Evolutionary conservation across 2,888 invertebrate species (phyloP), one percentile per base, ranked within the genome.

Genomic region (Coenonympha glycerion): DNA sequence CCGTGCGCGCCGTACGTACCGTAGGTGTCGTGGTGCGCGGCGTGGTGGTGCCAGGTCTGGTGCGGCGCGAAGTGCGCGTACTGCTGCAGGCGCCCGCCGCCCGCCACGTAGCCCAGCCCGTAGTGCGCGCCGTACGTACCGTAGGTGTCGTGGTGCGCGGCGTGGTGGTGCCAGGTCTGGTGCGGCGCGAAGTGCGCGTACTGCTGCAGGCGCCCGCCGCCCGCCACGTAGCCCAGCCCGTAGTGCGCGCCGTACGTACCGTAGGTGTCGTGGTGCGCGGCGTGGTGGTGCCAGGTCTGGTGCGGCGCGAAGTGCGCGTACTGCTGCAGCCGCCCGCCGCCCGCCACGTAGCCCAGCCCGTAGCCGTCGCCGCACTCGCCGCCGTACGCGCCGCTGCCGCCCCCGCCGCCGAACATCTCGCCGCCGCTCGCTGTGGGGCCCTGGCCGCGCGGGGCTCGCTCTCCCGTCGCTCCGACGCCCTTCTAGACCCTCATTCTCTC

Each of bases 231-330:
- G 58, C 78, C 80, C 47, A 79, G 74, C 69, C 73, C 75, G 63
- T 69, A 64, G 51, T 1, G 2, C 5, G n/a, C 11, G 11, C 6
- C n/a, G 22, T 3, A 1, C 11, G 6, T 44, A 85, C 86, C 82
- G 59, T 86, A 86, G 0, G 75, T 55, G 60, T 86, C 86, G 59
- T 85, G 84, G 62, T 83, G 84, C 46, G 69, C 56, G 19, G 80
- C 72, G 65, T 79, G 79, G 59, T 81, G 85, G 53, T 84, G 85
- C 85, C 85, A 82, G 71, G 79, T 80, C 76, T 86, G 84, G 63
- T 81, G 85, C 48, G 83, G 79, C 48, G 81, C 74, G 71, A 83
- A 85, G 76, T 80, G 85, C 45, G 84, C 80, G 72, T 85, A 84
- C 74, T 83, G 85, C 73, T 82, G 85, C 67, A 83, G 76, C 5